Base-by-base conservation (phyloP, 2,797 vertebrate species). In the Geotrypetes seraphini region DNA sequence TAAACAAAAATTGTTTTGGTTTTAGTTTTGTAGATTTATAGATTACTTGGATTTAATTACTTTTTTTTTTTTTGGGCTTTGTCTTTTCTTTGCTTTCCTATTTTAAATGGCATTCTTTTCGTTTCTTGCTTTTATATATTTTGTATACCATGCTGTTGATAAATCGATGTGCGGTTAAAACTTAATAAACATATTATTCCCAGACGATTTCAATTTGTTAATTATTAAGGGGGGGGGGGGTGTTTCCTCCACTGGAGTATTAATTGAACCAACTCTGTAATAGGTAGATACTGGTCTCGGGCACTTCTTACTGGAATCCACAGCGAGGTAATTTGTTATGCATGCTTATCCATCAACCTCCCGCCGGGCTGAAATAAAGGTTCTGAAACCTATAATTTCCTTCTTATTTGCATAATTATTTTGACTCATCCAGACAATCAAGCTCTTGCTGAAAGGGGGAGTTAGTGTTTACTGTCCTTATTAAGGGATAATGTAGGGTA, bases 151-250 rank as follows among this genome's bases (percentile, higher is more conserved):
- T n/a, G n/a, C n/a, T n/a, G n/a, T n/a, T n/a, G n/a, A n/a, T n/a
- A n/a, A n/a, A n/a, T n/a, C n/a, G n/a, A n/a, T n/a, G n/a, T n/a
- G n/a, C n/a, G n/a, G n/a, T n/a, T n/a, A n/a, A n/a, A n/a, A n/a
- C n/a, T n/a, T n/a, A n/a, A n/a, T n/a, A n/a, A n/a, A n/a, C 95
- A 96, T n/a, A 98, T 97, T 92, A 93, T 85, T 91, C 77, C 75
- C 92, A 95, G 87, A 87, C 94, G 92, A 71, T 91, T 91, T 86
- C 86, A 80, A 82, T 92, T 91, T 65, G 77, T 90, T 97, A 94
- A 97, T 96, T 90, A 93, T 72, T 74, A 40, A 57, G n/a, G n/a
- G n/a, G n/a, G 84, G 73, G n/a, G 51, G 63, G 51, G 57, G 55
- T 78, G n/a, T n/a, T n/a, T 88, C 80, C 51, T 65, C 75, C 73